These are phyloP conservation scores for Oreonectes daqikongensis DNA, from an alignment of 2,797 vertebrate species.

Conservation along the genomic window DNA sequence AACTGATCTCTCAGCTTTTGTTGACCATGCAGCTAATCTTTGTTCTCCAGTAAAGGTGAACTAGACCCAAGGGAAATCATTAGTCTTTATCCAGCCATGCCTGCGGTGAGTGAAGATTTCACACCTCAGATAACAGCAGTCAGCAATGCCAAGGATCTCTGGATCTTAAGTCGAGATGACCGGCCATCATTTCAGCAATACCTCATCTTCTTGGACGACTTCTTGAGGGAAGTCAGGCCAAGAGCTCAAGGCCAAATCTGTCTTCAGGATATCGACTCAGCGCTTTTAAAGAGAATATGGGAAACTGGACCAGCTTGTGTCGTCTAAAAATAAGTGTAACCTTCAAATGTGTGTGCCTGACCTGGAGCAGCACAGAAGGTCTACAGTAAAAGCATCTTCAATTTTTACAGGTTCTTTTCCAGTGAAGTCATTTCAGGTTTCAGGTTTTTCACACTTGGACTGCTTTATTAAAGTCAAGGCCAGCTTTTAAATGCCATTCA, in stretches of 20 bases:
- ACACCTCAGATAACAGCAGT: conserved; percentile 55
- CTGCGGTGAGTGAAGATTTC: conserved; percentile 58
- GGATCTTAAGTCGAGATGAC: conserved; percentile 60
- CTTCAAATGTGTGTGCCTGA: conserved; percentile 65
- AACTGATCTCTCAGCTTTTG: not conserved
- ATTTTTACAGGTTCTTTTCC: not conserved
- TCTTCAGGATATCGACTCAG: conserved; percentile 67
- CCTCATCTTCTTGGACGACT: conserved; percentile 68
- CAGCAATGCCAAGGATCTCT: conserved; percentile 62
- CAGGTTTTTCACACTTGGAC: conserved; percentile 73
- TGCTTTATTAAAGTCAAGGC: conserved; percentile 70
- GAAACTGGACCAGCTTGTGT: conserved; percentile 66
- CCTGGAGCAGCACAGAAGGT: conserved; percentile 68
- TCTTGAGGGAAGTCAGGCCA: conserved; percentile 62
- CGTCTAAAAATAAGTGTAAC: conserved; percentile 62
- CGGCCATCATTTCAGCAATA: conserved; percentile 59
- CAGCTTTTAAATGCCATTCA: conserved; percentile 64
- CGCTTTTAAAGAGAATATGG: conserved; percentile 66
- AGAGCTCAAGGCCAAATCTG: conserved; percentile 53
- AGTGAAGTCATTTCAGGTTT: not conserved
- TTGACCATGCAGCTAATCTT: not conserved
- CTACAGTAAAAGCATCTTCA: too few species aligned
- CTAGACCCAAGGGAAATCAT: conserved; percentile 77
- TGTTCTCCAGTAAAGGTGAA: conserved; percentile 67
- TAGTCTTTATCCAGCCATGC: conserved; percentile 65